Evolutionary conservation across 2,113 vertebrate genomes (phyloP).

Genomic region (Onychorhynchus coronatus): DNA sequence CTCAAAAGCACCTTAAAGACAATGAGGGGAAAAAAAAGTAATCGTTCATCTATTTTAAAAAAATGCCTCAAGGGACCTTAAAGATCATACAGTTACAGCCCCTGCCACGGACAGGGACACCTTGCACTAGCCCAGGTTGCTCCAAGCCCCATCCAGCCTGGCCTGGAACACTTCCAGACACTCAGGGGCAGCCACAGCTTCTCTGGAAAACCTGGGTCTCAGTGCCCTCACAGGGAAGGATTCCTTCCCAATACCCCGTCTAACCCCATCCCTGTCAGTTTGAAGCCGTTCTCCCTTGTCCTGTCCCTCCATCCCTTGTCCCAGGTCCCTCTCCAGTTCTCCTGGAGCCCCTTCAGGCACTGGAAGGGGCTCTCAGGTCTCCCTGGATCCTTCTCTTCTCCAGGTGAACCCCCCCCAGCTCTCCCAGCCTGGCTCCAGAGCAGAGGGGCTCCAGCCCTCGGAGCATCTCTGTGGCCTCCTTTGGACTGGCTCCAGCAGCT

Average conservation of each 20-base stretch:
- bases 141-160: accelerated
- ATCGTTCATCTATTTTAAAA: not conserved
- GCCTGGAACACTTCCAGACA: not conserved
- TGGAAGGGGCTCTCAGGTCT: not conserved
- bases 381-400: not conserved
- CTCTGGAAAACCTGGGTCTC: accelerated
- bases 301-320: not conserved
- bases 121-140: accelerated
- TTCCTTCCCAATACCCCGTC: not conserved
- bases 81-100: accelerated
- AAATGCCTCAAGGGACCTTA: not conserved
- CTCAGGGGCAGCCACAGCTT: not conserved
- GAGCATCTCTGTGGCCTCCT: accelerated
- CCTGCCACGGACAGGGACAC: not conserved
- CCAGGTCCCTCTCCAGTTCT: not conserved
- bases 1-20: not conserved
- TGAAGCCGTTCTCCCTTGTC: not conserved
- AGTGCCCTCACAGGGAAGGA: accelerated
- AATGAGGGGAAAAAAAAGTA: not conserved
- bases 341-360: not conserved
- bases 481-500: not conserved
- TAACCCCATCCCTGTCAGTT: accelerated
- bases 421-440: not conserved
- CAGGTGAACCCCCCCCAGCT: not conserved
- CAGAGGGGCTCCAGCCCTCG: not conserved